Conservation (phyloP, 2,888 invertebrate genomes). For the Drosophila infuscata region DNA sequence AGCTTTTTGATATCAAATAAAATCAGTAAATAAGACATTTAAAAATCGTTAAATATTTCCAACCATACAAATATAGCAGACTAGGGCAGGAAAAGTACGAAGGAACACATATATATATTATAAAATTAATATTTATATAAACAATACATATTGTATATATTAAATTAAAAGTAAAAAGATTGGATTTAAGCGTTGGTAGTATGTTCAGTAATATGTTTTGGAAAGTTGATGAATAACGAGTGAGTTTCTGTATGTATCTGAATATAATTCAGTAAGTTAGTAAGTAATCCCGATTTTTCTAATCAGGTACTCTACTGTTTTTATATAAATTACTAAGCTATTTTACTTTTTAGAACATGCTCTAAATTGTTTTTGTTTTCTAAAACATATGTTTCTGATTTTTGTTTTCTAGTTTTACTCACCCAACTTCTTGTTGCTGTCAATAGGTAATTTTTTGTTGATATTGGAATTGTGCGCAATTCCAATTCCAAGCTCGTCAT, state of each 20-base stretch:
- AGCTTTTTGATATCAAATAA: not conserved
- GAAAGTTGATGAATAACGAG: not conserved
- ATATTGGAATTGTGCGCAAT: slow-evolving; percentile 57
- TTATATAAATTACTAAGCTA: not conserved
- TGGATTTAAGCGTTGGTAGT: not conserved
- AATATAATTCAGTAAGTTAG: not conserved
- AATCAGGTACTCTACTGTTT: not conserved
- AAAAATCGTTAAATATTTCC: not conserved
- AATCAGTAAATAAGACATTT: not conserved
- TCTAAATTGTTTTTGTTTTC: not conserved
- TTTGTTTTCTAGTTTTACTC: slow-evolving; percentile 12
- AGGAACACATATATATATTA: not conserved
- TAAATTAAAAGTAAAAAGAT: not conserved
- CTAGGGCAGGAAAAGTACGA: not conserved
- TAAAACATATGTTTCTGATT: not conserved
- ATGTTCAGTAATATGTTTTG: not conserved
- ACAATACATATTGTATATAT: not conserved
- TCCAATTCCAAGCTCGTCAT: slow-evolving; percentile 82
- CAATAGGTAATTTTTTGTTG: slow-evolving; percentile 23
- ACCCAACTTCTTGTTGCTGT: slow-evolving; percentile 19
- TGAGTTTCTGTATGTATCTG: not conserved
- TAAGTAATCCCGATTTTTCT: not conserved
- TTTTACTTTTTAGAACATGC: not conserved
- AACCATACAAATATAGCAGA: not conserved
- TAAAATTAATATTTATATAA: not conserved